Conservation (phyloP, 2,888 invertebrate species). For the Volucella bombylans region DNA sequence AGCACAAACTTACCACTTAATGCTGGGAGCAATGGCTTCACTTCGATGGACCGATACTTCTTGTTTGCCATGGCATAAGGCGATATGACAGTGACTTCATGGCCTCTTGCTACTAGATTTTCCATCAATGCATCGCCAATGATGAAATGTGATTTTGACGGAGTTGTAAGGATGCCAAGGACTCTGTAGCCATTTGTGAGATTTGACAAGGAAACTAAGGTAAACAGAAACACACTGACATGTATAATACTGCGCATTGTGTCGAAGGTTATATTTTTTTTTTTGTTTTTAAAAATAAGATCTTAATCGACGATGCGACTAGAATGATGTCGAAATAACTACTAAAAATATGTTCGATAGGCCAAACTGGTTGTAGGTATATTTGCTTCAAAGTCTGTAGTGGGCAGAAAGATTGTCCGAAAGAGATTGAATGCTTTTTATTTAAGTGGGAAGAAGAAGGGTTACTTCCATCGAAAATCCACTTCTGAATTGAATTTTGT, state of each 20-base stretch:
- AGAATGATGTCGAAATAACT: too few species aligned
- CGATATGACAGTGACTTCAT: slow-evolving; percentile 60
- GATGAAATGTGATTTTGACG: slow-evolving; percentile 61
- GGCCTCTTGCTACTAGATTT: slow-evolving; percentile 41
- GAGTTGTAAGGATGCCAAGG: slow-evolving; percentile 57
- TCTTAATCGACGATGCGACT: too few species aligned
- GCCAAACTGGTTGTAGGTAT: too few species aligned
- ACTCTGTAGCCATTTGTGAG: slow-evolving; percentile 47
- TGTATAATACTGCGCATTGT: slow-evolving; percentile 21
- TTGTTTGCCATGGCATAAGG: slow-evolving; percentile 58
- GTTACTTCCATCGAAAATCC: too few species aligned
- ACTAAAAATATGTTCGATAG: too few species aligned
- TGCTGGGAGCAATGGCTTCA: slow-evolving; percentile 10
- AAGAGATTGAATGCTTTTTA: too few species aligned
- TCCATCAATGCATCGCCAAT: slow-evolving; percentile 59
- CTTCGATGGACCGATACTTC: slow-evolving; percentile 44
- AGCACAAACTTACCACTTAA: slow-evolving; percentile 27
- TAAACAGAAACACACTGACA: slow-evolving; percentile 14
- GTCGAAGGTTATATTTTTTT: background rate
- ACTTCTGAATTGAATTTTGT: too few species aligned
- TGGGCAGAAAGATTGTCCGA: too few species aligned
- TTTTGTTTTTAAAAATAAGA: too few species aligned
- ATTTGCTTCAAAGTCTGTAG: too few species aligned
- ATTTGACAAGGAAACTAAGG: background rate
- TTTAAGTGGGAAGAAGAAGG: too few species aligned